These are phyloP conservation scores for Cheilosia soror DNA, from an alignment of 2,888 invertebrate genomes.

Conservation along the genomic window DNA sequence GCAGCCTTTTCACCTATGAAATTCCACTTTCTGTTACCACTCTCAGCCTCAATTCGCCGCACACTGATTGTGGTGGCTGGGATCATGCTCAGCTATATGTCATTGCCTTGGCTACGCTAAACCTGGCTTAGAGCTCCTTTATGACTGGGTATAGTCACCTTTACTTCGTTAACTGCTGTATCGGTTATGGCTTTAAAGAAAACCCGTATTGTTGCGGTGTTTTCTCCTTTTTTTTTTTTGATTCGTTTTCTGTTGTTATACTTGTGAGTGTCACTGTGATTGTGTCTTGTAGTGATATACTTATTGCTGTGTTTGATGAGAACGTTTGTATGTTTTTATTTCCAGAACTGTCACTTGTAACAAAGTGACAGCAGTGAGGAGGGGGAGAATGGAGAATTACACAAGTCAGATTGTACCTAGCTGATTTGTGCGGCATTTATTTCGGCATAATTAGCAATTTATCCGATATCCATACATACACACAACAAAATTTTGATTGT, in stretches of 20 bases:
- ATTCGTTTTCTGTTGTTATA: constrained; percentile 23
- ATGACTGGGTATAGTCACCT: constrained; percentile 24
- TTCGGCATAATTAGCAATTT: constrained; percentile 47
- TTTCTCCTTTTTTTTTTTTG: constrained; percentile 56
- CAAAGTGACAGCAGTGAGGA: neutral
- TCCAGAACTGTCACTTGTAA: constrained; percentile 28
- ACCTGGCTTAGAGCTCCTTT: constrained; percentile 35
- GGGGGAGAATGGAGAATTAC: neutral
- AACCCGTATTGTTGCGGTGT: constrained; percentile 67
- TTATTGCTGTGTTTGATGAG: constrained; percentile 22
- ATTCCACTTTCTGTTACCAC: constrained; percentile 28
- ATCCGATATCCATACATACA: neutral
- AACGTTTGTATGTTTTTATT: neutral
- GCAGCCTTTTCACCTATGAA: constrained; percentile 5
- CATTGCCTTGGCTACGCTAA: constrained; percentile 41
- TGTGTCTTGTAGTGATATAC: neutral
- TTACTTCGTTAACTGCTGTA: constrained; percentile 34
- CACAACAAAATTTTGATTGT: neutral
- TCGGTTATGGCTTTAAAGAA: constrained; percentile 49
- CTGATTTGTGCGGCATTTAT: constrained; percentile 39
- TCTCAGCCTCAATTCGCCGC: neutral
- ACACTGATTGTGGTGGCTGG: neutral
- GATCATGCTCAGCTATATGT: constrained; percentile 18
- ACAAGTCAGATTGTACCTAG: constrained; percentile 15
- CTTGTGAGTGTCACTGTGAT: neutral